Conservation (phyloP, 2,797 vertebrate species). For the Melanogrammus aeglefinus region DNA sequence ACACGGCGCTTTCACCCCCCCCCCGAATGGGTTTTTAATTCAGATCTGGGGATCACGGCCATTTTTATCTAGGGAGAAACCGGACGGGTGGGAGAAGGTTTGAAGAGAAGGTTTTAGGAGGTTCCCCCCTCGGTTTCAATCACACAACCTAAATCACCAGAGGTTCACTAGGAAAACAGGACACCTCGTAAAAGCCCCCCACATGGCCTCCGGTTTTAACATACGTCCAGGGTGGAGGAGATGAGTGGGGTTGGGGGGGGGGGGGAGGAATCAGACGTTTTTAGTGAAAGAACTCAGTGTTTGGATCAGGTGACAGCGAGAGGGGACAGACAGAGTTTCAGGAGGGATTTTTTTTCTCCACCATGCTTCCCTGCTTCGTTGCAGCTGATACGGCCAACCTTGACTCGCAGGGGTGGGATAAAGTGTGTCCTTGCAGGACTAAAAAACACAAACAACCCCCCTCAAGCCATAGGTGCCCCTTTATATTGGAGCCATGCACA, state of each 20-base stretch:
- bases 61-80: constrained; percentile 13
- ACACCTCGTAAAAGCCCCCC: constrained; percentile 70
- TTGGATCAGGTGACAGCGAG: constrained; percentile 56
- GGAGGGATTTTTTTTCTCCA: constrained; percentile 7
- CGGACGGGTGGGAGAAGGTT: neutral
- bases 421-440: constrained; percentile 30
- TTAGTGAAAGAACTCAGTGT: constrained; percentile 57
- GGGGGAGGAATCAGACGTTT: constrained; percentile 52
- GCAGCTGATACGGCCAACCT: constrained; percentile 34
- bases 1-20: constrained; percentile 52
- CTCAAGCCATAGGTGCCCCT: neutral
- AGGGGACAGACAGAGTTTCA: constrained; percentile 53
- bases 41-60: neutral
- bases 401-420: constrained; percentile 20
- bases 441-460: constrained; percentile 30
- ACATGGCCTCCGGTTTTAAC: constrained; percentile 66
- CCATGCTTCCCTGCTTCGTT: constrained; percentile 36
- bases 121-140: constrained; percentile 58
- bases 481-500: constrained; percentile 24
- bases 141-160: constrained; percentile 70
- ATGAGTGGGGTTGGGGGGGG: neutral
- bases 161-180: constrained; percentile 71
- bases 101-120: neutral
- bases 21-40: constrained; percentile 7
- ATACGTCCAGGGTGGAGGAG: constrained; percentile 32